Base-by-base conservation (phyloP, 1,140 invertebrate species). In the Pseudoatta argentina region DNA sequence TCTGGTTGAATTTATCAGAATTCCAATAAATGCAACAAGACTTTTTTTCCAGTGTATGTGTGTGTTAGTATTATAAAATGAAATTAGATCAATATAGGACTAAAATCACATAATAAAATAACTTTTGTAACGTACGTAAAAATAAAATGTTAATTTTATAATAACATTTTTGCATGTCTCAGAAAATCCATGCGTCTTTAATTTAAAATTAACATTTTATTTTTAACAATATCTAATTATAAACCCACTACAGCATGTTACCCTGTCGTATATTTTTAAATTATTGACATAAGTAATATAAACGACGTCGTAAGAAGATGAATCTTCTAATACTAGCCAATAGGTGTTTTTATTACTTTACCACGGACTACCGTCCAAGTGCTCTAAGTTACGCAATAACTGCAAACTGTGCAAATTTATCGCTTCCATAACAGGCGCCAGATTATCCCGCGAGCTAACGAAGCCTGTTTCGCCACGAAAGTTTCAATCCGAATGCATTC, bases 321-420 rank as follows among this genome's bases (percentile, higher is more conserved):
- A 39, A 61, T 73, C 18, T 7, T 72, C 57, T 24, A 14, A 30
- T 72, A 34, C 18, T 16, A 48, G 24, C 55, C 34, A 44, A 53
- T 55, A 55, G 18, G 18, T 64, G 48, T 71, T 48, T 82, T 61
- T 61, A 27, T 39, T 72, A 16, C 55, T 73, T 61, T 39, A 34
- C 39, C 51, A 7, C 55, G n/a, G 34, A 48, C 30, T 8, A 55
- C n/a, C 39, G 53, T 24, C 39, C 48, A 63, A 83, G 53, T 83
- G n/a, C 14, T 12, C 27, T 3, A 83, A 73, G 79, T 73, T 83
- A 51, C 12, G 79, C 39, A 83, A 73, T 83, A 61, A 83, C 67
- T 61, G 51, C 69, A 71, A 73, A 34, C 67, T 73, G 53, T 21
- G 79, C 69, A 73, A 83, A 83, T 83, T 83, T 83, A 83, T 83